Evolutionary conservation across 2,113 vertebrate genomes (phyloP).

Genomic region (Periophthalmodon schlosseri): DNA sequence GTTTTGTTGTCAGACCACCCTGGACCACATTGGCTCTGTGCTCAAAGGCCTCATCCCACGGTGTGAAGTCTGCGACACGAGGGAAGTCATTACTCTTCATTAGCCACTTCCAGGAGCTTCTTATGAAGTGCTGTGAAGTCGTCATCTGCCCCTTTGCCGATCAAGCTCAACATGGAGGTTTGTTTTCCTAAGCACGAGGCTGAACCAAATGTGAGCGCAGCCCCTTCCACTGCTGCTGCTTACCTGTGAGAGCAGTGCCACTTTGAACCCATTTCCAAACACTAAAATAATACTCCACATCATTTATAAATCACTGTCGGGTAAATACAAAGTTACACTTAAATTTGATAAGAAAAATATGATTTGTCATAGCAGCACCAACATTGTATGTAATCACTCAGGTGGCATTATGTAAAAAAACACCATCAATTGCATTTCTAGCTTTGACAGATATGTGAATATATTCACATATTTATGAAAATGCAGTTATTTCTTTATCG

Average conservation of each 20-base stretch:
- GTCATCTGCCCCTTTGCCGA: slow-evolving; percentile 75
- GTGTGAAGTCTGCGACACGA: slow-evolving; percentile 72
- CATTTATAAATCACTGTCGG: neutral
- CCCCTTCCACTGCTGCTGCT: slow-evolving; percentile 18
- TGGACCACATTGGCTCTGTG: slow-evolving; percentile 40
- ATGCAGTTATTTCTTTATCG: too few relatives aligned
- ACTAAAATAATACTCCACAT: neutral
- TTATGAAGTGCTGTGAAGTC: slow-evolving; percentile 82
- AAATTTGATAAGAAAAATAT: neutral
- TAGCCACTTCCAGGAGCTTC: slow-evolving; percentile 81
- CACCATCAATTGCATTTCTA: neutral
- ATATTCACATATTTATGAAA: too few relatives aligned
- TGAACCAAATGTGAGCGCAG: slow-evolving; percentile 71
- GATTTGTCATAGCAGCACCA: neutral
- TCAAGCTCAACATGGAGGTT: slow-evolving; percentile 64
- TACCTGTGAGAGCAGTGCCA: slow-evolving; percentile 2
- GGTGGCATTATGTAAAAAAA: neutral
- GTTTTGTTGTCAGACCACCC: slow-evolving; percentile 55
- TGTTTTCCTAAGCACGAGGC: slow-evolving; percentile 70
- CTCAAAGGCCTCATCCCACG: slow-evolving; percentile 66
- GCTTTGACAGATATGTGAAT: neutral
- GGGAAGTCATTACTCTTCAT: slow-evolving; percentile 81
- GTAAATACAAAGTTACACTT: neutral
- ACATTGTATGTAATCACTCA: too few relatives aligned
- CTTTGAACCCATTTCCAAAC: neutral